These are phyloP conservation scores for Kryptopterus vitreolus DNA, from an alignment of 2,797 vertebrate genomes.

Conservation along the genomic window DNA sequence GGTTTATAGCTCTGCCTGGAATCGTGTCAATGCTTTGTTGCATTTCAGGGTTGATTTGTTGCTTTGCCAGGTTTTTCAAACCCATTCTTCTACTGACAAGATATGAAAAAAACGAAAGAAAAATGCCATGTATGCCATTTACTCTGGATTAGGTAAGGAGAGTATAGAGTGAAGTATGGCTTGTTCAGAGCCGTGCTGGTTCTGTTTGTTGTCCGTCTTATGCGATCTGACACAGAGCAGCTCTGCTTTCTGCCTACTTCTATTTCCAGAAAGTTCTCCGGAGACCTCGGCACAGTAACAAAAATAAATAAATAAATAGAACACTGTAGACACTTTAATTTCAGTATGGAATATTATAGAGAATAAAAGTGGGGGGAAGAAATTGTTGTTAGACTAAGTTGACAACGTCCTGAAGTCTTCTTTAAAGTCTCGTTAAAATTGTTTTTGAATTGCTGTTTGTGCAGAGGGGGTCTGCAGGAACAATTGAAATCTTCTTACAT, in stretches of 20 bases:
- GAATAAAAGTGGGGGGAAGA: background rate
- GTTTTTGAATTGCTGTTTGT: background rate
- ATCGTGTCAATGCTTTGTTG: constrained; percentile 11
- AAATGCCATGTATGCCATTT: constrained; percentile 16
- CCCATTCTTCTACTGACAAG: background rate
- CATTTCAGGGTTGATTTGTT: constrained; percentile 12
- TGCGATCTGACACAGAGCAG: constrained; percentile 68
- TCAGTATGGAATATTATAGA: background rate
- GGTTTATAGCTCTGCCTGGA: constrained; percentile 38
- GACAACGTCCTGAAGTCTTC: background rate
- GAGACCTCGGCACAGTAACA: constrained; percentile 40
- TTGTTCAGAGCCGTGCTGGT: constrained; percentile 70
- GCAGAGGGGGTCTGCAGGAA: background rate
- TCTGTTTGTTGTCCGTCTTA: constrained; percentile 70
- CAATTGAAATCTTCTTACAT: background rate
- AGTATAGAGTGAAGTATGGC: constrained; percentile 57
- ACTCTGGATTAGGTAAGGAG: constrained; percentile 45
- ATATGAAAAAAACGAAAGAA: background rate
- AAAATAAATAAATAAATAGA: no score
- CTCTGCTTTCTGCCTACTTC: constrained; percentile 59
- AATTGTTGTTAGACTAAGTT: background rate
- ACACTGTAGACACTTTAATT: background rate
- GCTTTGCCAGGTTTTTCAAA: background rate
- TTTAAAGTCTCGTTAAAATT: background rate
- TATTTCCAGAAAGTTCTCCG: constrained; percentile 64